Base-by-base conservation (phyloP, 2,797 vertebrate species). In the Falco novaeseelandiae region DNA sequence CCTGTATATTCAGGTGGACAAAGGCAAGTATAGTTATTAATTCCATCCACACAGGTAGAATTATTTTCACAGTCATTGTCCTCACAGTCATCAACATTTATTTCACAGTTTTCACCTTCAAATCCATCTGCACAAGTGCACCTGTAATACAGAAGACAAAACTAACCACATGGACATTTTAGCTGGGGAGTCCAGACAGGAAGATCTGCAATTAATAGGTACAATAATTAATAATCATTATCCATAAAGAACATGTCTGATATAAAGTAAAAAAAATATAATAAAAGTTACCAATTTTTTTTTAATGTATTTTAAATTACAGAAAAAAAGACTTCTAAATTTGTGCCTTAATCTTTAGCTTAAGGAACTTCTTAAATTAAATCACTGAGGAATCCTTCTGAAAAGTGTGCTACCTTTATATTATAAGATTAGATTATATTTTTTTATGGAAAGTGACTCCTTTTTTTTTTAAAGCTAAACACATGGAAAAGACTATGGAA, bases 21-120 rank as follows among this genome's bases (percentile, higher is more conserved):
- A 96, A 99, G 99, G 97, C 99, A 99, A 1, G 99, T 99, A 96
- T 99, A 99, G 98, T 99, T 99, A 98, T 99, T 99, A 98, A 99
- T 99, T 71, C 99, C 99, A 91, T 99, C 99, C 2, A 99, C 97
- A 44, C 99, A 99, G 9, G 99, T 99, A 59, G 99, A 99, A 97
- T 99, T 99, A 98, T 99, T 99, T 97, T 99, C 99, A 87, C 99
- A 99, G 98, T 99, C 99, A 70, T 99, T 99, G 89, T 99, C 99
- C 96, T 99, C 99, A 90, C 99, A 99, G 96, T 99, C 99, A 59
- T 99, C 99, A 40, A 99, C 98, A 96, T 99, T 99, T 96, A 99
- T 97, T 97, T 99, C 99, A 94, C 99, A 99, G 17, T 97, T 96
- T 93, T 99, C 99, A 34, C 99, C 99, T 97, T 99, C 99, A 94